Conservation (phyloP, 37 sponge, comb jelly and placozoan species). For the Oscarella lobularis region DNA sequence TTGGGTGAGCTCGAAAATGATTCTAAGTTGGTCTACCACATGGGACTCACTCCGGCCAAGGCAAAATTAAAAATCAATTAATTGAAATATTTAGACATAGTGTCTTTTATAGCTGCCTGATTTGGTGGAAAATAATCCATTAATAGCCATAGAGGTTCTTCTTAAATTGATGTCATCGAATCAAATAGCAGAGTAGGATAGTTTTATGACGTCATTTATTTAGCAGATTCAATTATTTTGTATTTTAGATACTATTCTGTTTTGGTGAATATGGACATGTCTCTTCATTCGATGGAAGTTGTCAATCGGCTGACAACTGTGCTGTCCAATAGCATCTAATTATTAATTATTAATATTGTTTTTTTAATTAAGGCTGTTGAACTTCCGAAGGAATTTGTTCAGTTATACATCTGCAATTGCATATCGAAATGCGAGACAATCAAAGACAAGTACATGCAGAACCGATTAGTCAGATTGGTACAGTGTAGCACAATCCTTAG, state of each 20-base stretch:
- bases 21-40: slow-evolving; percentile 69
- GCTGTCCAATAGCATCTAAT: neutral
- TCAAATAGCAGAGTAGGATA: slow-evolving; percentile 80
- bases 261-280: slow-evolving; percentile 92
- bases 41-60: slow-evolving; percentile 84
- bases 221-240: too few relatives aligned
- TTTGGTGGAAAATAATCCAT: slow-evolving; percentile 88
- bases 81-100: neutral
- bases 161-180: slow-evolving; percentile 51
- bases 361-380: slow-evolving; percentile 57
- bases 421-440: slow-evolving; percentile 68
- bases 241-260: slow-evolving; percentile 49
- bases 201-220: too few relatives aligned
- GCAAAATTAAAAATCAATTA: slow-evolving; percentile 21
- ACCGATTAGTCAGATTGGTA: slow-evolving; percentile 79
- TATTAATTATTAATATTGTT: neutral
- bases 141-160: slow-evolving; percentile 78
- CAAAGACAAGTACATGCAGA: slow-evolving; percentile 74
- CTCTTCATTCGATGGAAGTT: slow-evolving; percentile 96
- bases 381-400: slow-evolving; percentile 90
- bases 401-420: slow-evolving; percentile 89
- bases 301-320: slow-evolving; percentile 78
- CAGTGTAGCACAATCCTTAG: too few relatives aligned
- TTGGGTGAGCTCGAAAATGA: slow-evolving; percentile 43
- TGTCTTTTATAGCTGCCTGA: slow-evolving; percentile 41